Evolutionary conservation across 2,113 vertebrate genomes (phyloP).

Genomic region (Scophthalmus maximus): DNA sequence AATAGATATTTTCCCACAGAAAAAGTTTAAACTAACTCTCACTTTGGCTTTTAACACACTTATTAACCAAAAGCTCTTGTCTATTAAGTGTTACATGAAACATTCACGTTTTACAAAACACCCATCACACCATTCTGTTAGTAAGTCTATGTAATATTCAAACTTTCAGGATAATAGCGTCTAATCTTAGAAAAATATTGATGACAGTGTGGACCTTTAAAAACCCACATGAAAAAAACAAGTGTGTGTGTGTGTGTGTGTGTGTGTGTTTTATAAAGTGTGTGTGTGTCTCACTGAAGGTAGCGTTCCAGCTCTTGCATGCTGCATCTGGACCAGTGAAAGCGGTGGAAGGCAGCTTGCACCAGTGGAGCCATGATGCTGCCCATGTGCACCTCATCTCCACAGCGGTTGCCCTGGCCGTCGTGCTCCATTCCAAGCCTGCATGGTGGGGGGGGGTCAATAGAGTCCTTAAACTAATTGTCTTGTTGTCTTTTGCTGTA

Average conservation of each 20-base stretch:
- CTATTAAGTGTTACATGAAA: too few species aligned
- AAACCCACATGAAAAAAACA: too few species aligned
- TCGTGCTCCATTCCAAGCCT: slow-evolving; percentile 99
- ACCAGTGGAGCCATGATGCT: slow-evolving; percentile 99
- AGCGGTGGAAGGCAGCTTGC: slow-evolving; percentile 97
- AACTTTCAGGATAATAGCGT: not conserved
- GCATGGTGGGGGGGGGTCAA: slow-evolving; percentile 10
- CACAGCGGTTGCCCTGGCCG: slow-evolving; percentile 96
- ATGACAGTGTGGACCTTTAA: too few species aligned
- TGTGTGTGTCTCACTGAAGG: slow-evolving; percentile 88
- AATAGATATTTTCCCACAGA: too few species aligned
- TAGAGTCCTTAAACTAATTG: slow-evolving; percentile 7
- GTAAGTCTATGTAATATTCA: not conserved
- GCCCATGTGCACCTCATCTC: slow-evolving; percentile 96
- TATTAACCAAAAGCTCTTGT: too few species aligned
- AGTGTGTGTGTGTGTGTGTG: not conserved
- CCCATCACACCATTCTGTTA: too few species aligned
- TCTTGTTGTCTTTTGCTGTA: slow-evolving; percentile 8
- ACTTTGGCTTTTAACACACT: too few species aligned
- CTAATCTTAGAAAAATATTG: not conserved
- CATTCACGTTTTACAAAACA: too few species aligned
- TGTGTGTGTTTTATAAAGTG: not conserved
- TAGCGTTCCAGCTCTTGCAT: slow-evolving; percentile 96
- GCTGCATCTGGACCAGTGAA: slow-evolving; percentile 98
- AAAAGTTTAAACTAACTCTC: too few species aligned